These are phyloP conservation scores for Perognathus longimembris DNA, from an alignment of 2,113 vertebrate genomes.

Conservation along the genomic window DNA sequence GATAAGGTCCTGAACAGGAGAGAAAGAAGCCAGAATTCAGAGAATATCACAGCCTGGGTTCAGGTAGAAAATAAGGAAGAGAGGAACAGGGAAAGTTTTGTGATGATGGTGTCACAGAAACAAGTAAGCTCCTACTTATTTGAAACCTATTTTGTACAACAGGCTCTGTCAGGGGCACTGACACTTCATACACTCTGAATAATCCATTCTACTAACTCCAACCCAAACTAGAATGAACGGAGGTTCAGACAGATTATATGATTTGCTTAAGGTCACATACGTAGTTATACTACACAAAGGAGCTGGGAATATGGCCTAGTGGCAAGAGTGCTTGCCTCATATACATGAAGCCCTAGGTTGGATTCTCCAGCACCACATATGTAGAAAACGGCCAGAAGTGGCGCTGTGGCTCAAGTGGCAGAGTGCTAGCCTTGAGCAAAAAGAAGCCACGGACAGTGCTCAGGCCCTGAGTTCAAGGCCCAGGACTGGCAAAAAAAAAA, in stretches of 20 bases:
- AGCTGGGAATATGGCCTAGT: too few species aligned
- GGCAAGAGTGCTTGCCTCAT: too few species aligned
- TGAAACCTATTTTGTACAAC: neutral
- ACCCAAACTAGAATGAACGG: neutral
- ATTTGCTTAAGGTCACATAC: neutral
- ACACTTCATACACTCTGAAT: neutral
- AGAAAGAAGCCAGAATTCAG: slow-evolving; percentile 51
- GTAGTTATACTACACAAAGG: neutral
- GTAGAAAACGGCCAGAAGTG: too few species aligned
- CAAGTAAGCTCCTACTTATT: neutral
- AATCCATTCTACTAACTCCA: neutral
- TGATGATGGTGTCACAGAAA: neutral
- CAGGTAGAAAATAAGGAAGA: neutral
- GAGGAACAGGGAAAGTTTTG: neutral
- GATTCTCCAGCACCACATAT: too few species aligned
- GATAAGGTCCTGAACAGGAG: slow-evolving; percentile 88
- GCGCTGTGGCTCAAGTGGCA: too few species aligned
- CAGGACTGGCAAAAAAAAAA: too few species aligned
- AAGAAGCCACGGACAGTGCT: too few species aligned
- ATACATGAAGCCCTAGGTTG: too few species aligned
- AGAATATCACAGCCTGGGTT: neutral
- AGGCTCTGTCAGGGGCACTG: neutral
- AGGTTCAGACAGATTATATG: neutral
- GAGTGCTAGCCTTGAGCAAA: too few species aligned
- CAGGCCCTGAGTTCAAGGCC: too few species aligned